Conservation (phyloP, 2,797 vertebrate species). For the Halcyon badia region DNA sequence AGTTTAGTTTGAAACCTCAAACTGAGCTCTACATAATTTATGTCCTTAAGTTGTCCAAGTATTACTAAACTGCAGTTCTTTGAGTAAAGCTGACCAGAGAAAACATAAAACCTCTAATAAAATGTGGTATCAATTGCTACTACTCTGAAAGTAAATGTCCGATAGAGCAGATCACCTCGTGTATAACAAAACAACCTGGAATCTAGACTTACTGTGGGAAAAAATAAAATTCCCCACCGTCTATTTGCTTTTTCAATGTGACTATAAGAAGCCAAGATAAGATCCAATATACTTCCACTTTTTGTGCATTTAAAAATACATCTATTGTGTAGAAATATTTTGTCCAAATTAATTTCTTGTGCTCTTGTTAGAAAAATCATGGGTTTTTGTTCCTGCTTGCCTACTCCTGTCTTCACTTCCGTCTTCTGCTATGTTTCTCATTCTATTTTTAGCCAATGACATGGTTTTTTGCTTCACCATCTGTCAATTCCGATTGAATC, state of each 20-base stretch:
- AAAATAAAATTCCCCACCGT: too few species aligned
- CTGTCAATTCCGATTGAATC: conserved; percentile 42
- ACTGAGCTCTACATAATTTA: not conserved
- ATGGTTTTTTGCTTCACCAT: conserved; percentile 27
- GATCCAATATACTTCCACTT: not conserved
- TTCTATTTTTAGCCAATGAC: conserved; percentile 52
- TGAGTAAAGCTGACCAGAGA: not conserved
- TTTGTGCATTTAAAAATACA: not conserved
- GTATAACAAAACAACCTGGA: not conserved
- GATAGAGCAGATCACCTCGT: not conserved
- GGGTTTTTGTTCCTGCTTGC: not conserved
- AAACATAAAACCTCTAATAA: not conserved
- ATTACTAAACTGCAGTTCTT: not conserved
- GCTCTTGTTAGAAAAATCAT: not conserved
- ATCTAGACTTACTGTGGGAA: not conserved
- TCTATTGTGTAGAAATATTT: not conserved
- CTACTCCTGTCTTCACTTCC: not conserved
- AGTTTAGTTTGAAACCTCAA: not conserved
- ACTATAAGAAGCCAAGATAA: not conserved
- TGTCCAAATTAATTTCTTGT: not conserved
- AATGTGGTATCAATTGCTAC: not conserved
- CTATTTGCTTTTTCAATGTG: not conserved
- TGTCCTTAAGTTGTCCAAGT: not conserved
- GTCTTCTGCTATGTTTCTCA: conserved; percentile 6
- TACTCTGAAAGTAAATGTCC: not conserved